Evolutionary conservation across 2,113 vertebrate species (phyloP).

Genomic region (Nyctibius bracteatus): DNA sequence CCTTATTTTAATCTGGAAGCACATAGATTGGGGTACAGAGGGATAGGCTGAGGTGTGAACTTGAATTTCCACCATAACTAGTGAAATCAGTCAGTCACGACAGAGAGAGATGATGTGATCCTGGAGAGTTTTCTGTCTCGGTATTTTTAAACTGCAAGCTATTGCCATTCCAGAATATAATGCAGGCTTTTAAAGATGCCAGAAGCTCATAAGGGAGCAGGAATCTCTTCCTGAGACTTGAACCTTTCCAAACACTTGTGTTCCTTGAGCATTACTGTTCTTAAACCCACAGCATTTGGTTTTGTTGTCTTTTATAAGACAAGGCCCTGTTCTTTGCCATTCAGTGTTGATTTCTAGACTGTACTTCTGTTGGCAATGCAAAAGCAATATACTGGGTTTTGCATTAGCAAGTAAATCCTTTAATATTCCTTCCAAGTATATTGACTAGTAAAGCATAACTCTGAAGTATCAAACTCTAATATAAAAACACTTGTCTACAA

Average conservation of each 20-base stretch:
- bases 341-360: background rate
- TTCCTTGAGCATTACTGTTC: background rate
- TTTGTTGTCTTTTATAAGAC: background rate
- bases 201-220: background rate
- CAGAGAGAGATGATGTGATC: background rate
- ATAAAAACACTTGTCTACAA: background rate
- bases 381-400: background rate
- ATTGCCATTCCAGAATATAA: background rate
- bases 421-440: background rate
- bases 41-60: background rate
- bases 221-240: background rate
- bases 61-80: background rate
- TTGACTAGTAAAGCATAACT: background rate
- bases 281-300: background rate
- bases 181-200: background rate
- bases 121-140: background rate
- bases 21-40: background rate
- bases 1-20: background rate
- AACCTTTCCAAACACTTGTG: background rate
- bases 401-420: background rate
- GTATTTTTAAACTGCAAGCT: slow-evolving; percentile 2
- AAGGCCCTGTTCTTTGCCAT: background rate
- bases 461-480: background rate
- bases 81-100: background rate
- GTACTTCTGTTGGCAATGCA: background rate